phyloP scores from a whole-genome alignment of 2,888 invertebrate genomes.

The Mamestra brassicae region DNA sequence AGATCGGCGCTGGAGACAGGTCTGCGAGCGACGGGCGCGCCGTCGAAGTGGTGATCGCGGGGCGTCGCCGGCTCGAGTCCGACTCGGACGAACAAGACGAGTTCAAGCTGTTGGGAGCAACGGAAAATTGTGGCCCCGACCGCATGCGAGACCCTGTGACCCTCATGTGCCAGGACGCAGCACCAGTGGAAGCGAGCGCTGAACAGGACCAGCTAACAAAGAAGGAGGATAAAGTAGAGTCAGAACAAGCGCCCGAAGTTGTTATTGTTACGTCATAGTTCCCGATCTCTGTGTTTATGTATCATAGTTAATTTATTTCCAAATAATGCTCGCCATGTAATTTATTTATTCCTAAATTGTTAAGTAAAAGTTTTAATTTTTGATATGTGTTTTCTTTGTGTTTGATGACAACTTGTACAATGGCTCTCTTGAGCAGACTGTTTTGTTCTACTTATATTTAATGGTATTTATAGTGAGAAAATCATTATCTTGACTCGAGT shows the following conservation, averaged over 20 bases:
- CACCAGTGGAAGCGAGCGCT: slow-evolving; percentile 25
- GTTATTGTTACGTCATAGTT: slow-evolving; percentile 77
- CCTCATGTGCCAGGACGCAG: slow-evolving; percentile 86
- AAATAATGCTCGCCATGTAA: slow-evolving; percentile 65
- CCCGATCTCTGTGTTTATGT: slow-evolving; percentile 71
- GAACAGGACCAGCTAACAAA: slow-evolving; percentile 26
- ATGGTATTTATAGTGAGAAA: background rate
- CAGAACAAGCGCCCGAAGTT: slow-evolving; percentile 74
- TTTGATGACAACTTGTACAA: background rate
- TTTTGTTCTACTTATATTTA: background rate
- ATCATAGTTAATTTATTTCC: slow-evolving; percentile 75
- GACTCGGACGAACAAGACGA: slow-evolving; percentile 79
- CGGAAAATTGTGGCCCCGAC: slow-evolving; percentile 94
- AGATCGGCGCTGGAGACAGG: slow-evolving; percentile 86
- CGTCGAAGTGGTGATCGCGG: slow-evolving; percentile 84
- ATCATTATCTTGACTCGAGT: background rate
- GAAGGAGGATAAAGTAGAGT: slow-evolving; percentile 45
- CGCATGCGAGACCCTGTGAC: slow-evolving; percentile 93
- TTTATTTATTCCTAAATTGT: slow-evolving; percentile 69
- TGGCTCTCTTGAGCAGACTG: background rate
- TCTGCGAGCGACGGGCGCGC: slow-evolving; percentile 76
- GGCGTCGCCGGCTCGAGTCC: slow-evolving; percentile 75
- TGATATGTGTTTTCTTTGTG: slow-evolving; percentile 34
- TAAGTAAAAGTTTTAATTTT: slow-evolving; percentile 61
- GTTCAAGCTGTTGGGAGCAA: slow-evolving; percentile 92